Conservation (phyloP, 1,140 invertebrate species). For the Oryctes rhinoceros region DNA sequence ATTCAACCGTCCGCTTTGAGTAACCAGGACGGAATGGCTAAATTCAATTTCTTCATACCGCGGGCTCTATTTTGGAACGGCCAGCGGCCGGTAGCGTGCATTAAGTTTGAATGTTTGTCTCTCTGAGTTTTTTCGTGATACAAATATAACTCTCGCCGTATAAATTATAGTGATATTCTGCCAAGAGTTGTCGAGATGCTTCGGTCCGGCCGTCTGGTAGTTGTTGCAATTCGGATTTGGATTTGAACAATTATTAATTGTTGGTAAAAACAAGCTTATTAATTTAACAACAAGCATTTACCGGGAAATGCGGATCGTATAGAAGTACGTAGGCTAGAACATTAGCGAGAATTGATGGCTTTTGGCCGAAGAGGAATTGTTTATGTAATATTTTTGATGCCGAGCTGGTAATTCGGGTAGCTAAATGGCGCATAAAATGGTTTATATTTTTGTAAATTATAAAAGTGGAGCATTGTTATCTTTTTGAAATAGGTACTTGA, state of each 20-base stretch:
- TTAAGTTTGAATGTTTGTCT: slow-evolving; percentile 11
- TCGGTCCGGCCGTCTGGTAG: not conserved
- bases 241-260: not conserved
- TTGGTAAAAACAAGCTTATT: not conserved
- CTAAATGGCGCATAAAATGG: not conserved
- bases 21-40: slow-evolving; percentile 29
- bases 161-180: slow-evolving; percentile 29
- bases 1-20: slow-evolving; percentile 26
- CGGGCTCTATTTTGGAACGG: slow-evolving; percentile 28
- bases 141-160: slow-evolving; percentile 29
- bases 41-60: slow-evolving; percentile 13
- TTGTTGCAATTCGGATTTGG: not conserved
- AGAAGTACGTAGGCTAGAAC: not conserved
- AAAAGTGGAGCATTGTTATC: not conserved
- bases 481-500: no score
- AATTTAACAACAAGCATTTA: not conserved
- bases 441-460: not conserved
- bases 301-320: not conserved
- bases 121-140: slow-evolving; percentile 12
- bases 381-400: not conserved
- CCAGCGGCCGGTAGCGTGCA: slow-evolving; percentile 12
- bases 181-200: slow-evolving; percentile 5
- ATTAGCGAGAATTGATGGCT: not conserved
- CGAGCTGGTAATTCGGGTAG: not conserved
- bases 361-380: not conserved